Evolutionary conservation across 2,888 invertebrate genomes (phyloP).

Genomic region (Drosophila fungiperda): DNA sequence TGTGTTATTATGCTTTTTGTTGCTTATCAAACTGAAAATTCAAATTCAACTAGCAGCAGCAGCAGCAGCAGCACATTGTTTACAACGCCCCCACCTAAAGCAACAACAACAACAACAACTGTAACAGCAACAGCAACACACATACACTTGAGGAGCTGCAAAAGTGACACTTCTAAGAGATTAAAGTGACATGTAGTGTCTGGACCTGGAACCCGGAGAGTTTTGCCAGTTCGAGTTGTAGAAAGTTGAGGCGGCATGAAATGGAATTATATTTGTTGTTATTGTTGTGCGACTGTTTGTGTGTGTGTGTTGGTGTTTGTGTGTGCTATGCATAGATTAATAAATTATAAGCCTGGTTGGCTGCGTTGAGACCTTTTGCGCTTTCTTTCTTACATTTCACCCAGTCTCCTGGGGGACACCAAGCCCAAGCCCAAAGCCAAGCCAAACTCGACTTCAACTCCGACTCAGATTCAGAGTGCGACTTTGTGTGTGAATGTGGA

Average conservation of each 20-base stretch:
- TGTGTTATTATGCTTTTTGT: constrained; percentile 80
- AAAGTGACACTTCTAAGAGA: constrained; percentile 78
- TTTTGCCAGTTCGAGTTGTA: constrained; percentile 34
- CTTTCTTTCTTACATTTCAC: constrained; percentile 72
- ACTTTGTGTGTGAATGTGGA: constrained; percentile 65
- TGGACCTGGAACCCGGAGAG: constrained; percentile 40
- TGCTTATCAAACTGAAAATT: constrained; percentile 80
- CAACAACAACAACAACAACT: constrained; percentile 40
- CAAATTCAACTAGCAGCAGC: constrained; percentile 70
- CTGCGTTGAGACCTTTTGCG: constrained; percentile 56
- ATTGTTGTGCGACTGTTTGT: constrained; percentile 40
- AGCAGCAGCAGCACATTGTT: constrained; percentile 65
- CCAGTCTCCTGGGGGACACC: constrained; percentile 65
- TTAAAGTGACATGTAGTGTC: constrained; percentile 78
- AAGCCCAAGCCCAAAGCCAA: neutral
- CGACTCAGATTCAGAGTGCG: constrained; percentile 14
- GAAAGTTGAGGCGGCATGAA: constrained; percentile 68
- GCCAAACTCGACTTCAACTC: constrained; percentile 1
- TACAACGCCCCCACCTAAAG: constrained; percentile 69
- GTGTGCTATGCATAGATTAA: constrained; percentile 74
- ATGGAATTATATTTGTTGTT: constrained; percentile 61
- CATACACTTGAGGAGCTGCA: constrained; percentile 78
- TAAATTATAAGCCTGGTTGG: constrained; percentile 76
- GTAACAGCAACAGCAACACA: constrained; percentile 47
- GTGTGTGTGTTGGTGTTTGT: constrained; percentile 15